Percentiles rank a stretch among this genome's conserved stretches.
Evolutionary conservation across 2,113 vertebrate species (phyloP).

Genomic region (Ibidorhyncha struthersii): DNA sequence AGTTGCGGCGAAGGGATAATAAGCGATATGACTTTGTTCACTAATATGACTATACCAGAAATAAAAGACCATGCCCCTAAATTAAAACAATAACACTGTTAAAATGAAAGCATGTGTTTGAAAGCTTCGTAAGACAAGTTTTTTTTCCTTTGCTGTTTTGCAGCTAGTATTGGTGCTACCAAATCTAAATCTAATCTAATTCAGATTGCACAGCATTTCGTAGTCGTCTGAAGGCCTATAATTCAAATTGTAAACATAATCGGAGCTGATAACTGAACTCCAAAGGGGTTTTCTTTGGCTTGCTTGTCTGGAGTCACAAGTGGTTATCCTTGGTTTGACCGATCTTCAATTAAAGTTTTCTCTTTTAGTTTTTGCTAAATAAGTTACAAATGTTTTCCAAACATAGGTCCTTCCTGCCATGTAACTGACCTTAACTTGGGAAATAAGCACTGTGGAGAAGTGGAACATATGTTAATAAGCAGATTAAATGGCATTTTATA

Average conservation of each 20-base stretch:
- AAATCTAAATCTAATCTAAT: neutral
- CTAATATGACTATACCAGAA: neutral
- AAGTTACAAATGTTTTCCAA: neutral
- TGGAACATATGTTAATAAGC: neutral
- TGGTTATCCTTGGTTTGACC: neutral
- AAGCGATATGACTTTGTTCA: neutral
- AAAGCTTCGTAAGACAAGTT: neutral
- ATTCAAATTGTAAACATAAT: neutral
- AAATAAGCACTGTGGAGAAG: neutral
- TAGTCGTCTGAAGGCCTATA: neutral
- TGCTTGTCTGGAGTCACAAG: neutral
- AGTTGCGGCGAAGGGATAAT: constrained; percentile 20
- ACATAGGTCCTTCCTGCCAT: neutral
- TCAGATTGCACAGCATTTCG: neutral
- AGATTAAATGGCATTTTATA: neutral
- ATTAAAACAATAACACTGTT: neutral
- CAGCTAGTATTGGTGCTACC: neutral
- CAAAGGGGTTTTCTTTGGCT: neutral
- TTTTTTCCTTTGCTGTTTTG: neutral
- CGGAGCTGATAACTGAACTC: neutral
- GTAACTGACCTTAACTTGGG: neutral
- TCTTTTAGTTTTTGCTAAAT: neutral
- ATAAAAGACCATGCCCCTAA: neutral
- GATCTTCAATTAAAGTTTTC: neutral
- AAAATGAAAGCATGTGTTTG: neutral